Percentiles rank a stretch among this genome's conserved stretches.
phyloP scores from a whole-genome alignment of 2,113 vertebrate genomes.

The Stomatorhinus ivindoensis region DNA sequence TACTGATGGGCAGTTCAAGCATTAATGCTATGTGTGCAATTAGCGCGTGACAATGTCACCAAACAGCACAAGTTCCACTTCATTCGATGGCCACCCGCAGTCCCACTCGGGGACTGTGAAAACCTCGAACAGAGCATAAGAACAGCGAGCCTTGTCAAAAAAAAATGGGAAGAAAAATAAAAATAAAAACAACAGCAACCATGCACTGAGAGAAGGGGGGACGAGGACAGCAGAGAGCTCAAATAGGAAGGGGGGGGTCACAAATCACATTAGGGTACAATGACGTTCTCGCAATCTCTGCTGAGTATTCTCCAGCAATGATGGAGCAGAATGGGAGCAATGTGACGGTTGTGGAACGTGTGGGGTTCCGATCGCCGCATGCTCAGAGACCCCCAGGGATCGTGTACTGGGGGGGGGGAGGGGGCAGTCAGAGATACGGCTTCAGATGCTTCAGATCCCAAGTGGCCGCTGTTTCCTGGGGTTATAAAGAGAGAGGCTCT shows the following conservation, averaged over 20 bases:
- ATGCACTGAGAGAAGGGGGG: too few species aligned
- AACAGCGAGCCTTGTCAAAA: background rate
- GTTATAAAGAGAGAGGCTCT: background rate
- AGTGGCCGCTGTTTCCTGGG: background rate
- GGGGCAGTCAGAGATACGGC: background rate
- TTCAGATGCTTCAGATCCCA: background rate
- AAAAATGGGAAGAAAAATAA: background rate
- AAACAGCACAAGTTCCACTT: background rate
- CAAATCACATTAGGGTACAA: constrained; percentile 4
- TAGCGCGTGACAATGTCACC: background rate
- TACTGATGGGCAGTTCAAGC: background rate
- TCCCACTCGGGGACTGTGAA: background rate
- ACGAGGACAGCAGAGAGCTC: background rate
- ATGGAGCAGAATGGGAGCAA: constrained; percentile 11
- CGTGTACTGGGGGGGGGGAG: background rate
- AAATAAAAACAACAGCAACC: background rate
- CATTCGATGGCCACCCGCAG: background rate
- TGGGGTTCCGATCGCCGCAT: background rate
- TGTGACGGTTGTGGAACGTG: constrained; percentile 13
- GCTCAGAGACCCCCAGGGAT: background rate
- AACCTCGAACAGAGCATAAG: background rate
- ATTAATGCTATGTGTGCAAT: background rate
- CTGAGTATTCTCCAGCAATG: constrained; percentile 11
- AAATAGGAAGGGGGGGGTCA: background rate
- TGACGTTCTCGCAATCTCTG: background rate